These are phyloP conservation scores for Aphodius granarius DNA, from an alignment of 2,888 invertebrate species.

Conservation along the genomic window DNA sequence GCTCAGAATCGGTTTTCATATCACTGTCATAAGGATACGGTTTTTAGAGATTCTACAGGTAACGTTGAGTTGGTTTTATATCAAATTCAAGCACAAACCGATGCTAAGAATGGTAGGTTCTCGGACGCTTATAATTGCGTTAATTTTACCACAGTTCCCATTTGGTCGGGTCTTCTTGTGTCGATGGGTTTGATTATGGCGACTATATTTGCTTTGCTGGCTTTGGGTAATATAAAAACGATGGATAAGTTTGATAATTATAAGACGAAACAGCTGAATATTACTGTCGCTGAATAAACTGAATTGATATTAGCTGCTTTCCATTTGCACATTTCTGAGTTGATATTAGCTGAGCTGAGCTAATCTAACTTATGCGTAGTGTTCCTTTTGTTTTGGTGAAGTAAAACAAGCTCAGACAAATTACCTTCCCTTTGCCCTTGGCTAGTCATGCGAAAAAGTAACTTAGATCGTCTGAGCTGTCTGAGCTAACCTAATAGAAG, in stretches of 20 bases:
- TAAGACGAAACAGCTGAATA: constrained; percentile 73
- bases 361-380: too few species aligned
- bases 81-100: constrained; percentile 55
- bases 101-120: constrained; percentile 53
- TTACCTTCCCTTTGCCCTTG: too few species aligned
- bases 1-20: constrained; percentile 54
- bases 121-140: constrained; percentile 69
- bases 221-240: constrained; percentile 74
- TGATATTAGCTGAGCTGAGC: too few species aligned
- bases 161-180: constrained; percentile 74
- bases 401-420: too few species aligned
- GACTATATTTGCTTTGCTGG: constrained; percentile 66
- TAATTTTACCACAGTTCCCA: constrained; percentile 73
- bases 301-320: not conserved
- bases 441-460: too few species aligned
- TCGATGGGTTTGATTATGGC: constrained; percentile 64
- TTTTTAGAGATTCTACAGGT: constrained; percentile 43
- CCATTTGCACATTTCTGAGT: not conserved
- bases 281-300: constrained; percentile 47
- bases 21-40: constrained; percentile 48
- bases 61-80: constrained; percentile 45
- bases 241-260: constrained; percentile 84
- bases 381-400: too few species aligned
- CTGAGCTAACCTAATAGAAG: too few species aligned
- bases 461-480: too few species aligned